Conservation (phyloP, 2,797 vertebrate species). For the Phataginus tetradactyla region DNA sequence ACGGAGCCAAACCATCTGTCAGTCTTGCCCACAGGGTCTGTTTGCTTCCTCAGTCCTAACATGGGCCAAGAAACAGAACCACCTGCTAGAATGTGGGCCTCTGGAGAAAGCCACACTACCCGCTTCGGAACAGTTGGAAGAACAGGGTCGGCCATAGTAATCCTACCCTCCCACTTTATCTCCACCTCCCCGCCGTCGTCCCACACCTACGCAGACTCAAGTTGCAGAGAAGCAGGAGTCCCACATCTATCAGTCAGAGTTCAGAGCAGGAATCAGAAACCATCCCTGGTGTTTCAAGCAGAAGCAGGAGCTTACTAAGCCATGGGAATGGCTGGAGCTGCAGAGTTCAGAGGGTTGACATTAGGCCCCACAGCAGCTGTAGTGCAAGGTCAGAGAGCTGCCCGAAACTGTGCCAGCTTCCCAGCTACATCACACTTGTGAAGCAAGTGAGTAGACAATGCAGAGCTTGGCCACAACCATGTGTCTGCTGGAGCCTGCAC, state of each 20-base stretch:
- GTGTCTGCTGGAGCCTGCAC: background rate
- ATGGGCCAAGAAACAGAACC: background rate
- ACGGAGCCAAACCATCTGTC: background rate
- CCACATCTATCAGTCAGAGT: background rate
- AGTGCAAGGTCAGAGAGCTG: background rate
- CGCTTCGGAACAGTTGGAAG: background rate
- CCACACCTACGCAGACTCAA: background rate
- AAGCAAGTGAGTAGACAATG: background rate
- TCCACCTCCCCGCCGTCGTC: background rate
- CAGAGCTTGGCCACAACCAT: background rate
- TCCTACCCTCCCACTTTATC: background rate
- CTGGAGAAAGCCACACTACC: background rate
- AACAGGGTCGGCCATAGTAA: background rate
- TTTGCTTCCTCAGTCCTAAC: background rate
- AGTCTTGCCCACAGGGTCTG: background rate
- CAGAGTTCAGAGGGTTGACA: background rate
- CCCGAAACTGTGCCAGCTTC: background rate
- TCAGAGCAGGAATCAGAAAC: background rate
- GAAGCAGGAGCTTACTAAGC: background rate
- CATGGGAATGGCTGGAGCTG: background rate
- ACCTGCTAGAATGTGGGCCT: background rate
- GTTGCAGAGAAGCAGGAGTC: background rate
- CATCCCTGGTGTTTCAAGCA: background rate
- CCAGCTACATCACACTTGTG: fast-evolving
- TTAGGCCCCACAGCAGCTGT: background rate